These are phyloP conservation scores for Passerculus sandwichensis DNA, from an alignment of 2,797 vertebrate genomes.

Conservation along the genomic window DNA sequence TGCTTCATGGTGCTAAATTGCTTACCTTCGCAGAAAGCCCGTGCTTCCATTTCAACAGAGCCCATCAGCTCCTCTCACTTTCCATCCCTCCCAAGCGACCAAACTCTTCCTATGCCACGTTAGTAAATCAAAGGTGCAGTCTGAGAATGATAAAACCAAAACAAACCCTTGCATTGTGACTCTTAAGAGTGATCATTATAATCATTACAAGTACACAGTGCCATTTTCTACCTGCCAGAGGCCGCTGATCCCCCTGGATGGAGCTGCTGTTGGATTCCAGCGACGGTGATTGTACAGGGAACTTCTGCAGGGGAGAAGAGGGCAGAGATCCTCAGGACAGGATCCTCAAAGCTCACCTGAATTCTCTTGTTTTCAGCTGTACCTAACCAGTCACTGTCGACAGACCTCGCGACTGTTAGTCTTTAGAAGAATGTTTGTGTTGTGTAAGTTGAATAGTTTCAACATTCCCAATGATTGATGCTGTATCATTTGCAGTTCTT, in stretches of 20 bases:
- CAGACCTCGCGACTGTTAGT: background rate
- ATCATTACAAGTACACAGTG: accelerated
- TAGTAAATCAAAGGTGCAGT: background rate
- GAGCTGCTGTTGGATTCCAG: background rate
- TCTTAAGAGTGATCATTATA: background rate
- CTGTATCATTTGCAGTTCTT: background rate
- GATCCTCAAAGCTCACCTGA: background rate
- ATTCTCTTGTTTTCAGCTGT: background rate
- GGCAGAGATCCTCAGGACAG: background rate
- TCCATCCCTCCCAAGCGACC: background rate
- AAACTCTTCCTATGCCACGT: background rate
- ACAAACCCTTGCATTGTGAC: background rate
- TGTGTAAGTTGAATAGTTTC: background rate
- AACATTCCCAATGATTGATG: background rate
- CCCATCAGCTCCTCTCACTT: background rate
- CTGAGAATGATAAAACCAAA: background rate
- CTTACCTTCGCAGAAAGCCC: background rate
- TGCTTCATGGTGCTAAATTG: background rate
- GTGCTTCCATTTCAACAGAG: background rate
- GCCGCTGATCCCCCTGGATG: background rate
- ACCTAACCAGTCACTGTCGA: background rate
- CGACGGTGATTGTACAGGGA: background rate
- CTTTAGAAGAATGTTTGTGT: background rate
- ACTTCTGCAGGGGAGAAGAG: background rate
- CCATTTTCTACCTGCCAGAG: background rate